Conservation (phyloP, 2,888 invertebrate genomes). For the Drosophila colorata region DNA sequence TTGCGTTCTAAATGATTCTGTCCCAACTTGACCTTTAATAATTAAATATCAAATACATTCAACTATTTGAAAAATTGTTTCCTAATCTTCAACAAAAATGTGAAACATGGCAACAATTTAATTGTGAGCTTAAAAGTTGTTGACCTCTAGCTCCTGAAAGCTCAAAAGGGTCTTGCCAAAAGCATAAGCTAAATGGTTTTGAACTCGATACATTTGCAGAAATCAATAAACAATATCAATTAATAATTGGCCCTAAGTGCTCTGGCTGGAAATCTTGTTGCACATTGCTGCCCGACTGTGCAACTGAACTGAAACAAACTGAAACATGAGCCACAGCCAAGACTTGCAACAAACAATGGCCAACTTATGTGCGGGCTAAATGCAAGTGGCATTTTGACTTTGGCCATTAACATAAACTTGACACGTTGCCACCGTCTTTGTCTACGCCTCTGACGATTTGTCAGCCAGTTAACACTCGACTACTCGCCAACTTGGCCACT, state of each 20-base stretch:
- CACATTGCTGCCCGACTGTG: not conserved
- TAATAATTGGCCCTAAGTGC: constrained; percentile 37
- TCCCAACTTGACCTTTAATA: too few species aligned
- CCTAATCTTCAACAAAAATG: too few species aligned
- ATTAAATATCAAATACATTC: too few species aligned
- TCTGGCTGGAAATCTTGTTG: not conserved
- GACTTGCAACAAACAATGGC: constrained; percentile 17
- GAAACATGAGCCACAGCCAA: too few species aligned
- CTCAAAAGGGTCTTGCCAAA: not conserved
- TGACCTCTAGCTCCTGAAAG: not conserved
- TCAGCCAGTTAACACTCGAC: constrained; percentile 51
- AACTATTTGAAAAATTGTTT: too few species aligned
- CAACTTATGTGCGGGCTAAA: constrained; percentile 30
- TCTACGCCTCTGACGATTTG: constrained; percentile 48
- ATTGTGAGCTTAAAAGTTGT: too few species aligned
- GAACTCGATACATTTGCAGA: constrained; percentile 4
- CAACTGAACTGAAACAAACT: too few species aligned
- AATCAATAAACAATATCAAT: constrained; percentile 29
- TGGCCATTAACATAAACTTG: constrained; percentile 74
- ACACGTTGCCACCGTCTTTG: constrained; percentile 56
- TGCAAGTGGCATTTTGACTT: constrained; percentile 63
- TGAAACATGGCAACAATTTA: too few species aligned
- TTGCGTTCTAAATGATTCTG: too few species aligned
- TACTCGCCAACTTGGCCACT: constrained; percentile 14
- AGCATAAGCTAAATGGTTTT: not conserved